Evolutionary conservation across 2,113 vertebrate species (phyloP).

Genomic region (Stictonetta naevosa): DNA sequence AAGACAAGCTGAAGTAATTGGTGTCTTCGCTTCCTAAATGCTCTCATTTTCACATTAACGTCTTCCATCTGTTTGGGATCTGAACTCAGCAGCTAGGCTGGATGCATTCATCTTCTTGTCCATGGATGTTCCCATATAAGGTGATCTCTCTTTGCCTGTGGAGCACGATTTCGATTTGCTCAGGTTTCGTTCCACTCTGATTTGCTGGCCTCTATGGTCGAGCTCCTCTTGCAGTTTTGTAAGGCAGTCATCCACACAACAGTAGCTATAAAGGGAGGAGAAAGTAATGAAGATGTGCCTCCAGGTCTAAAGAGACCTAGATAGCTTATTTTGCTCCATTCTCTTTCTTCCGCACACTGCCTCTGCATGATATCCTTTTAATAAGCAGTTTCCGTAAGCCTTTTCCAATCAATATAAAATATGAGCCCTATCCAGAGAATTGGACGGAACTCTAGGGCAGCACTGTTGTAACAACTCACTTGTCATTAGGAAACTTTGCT

Average conservation of each 20-base stretch:
- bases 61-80: slow-evolving; percentile 45
- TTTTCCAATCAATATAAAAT: background rate
- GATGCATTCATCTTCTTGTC: background rate
- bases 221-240: background rate
- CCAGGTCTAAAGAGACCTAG: background rate
- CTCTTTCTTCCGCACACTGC: background rate
- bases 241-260: background rate
- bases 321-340: background rate
- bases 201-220: slow-evolving; percentile 17
- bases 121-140: slow-evolving; percentile 62
- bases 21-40: background rate
- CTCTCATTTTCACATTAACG: background rate
- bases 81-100: background rate
- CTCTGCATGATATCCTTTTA: background rate
- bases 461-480: background rate
- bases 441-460: background rate
- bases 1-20: background rate
- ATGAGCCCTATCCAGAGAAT: background rate
- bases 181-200: slow-evolving; percentile 34
- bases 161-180: slow-evolving; percentile 44
- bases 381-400: background rate
- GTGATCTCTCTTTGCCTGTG: background rate
- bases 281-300: background rate
- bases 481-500: background rate
- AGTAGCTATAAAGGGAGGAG: slow-evolving; percentile 16